Evolutionary conservation across 2,113 vertebrate genomes (phyloP), one percentile per base, ranked within the genome.

Genomic region (Falcunculus frontatus): DNA sequence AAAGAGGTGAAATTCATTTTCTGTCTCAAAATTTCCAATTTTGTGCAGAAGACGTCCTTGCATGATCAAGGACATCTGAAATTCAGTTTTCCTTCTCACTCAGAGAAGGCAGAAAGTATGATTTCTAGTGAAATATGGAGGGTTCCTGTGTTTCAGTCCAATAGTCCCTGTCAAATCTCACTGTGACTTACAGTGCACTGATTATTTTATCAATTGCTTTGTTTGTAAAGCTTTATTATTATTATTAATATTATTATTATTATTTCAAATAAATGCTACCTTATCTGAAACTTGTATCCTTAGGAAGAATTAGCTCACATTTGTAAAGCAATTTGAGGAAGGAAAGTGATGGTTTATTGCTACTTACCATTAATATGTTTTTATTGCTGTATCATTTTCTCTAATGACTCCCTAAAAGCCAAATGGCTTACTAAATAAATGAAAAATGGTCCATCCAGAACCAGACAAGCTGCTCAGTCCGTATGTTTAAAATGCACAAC

Each of bases 341-440:
- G 42, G 75, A 78, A 74, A 89, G 47, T 90, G n/a, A 17, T 87
- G 12, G 30, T 92, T 94, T 75, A 69, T 87, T 95, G 50, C 70
- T 84, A 32, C 27, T 87, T 94, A 85, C n/a, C 82, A 83, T 91
- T 90, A 93, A 85, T 93, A 93, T 44, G 33, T 70, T 94, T 89
- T 95, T 92, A 94, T 80, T 90, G 72, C 47, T 83, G 18, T 80
- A 65, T 90, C 25, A 59, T 86, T 95, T 91, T 94, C 93, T 91
- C 75, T 96, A 74, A 95, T 59, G 64, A 74, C 47, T 93, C 55
- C 68, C 39, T 91, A 52, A 90, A 94, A 91, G 67, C 68, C 72
- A 95, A 88, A 83, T 63, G 12, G 8, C 72, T 93, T 91, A 85
- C 49, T 89, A 67, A 83, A 93, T 80, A 95, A 89, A 84, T 84